These are phyloP conservation scores for Lagocephalus sceleratus DNA, from an alignment of 2,797 vertebrate species.

Conservation along the genomic window DNA sequence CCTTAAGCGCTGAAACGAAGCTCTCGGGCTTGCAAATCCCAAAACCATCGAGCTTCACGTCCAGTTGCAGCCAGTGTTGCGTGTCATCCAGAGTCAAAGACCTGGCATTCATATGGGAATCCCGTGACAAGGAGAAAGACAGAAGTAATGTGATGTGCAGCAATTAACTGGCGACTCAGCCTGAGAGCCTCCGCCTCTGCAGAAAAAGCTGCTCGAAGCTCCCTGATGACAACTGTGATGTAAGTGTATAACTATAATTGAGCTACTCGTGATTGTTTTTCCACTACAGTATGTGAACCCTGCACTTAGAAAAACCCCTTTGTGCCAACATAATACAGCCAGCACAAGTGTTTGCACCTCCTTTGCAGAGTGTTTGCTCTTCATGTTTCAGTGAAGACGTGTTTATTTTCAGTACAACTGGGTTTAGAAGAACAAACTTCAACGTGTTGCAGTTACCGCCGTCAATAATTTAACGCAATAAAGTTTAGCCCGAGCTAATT, in stretches of 20 bases:
- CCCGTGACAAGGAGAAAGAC: no score
- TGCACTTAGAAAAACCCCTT: conserved; percentile 14
- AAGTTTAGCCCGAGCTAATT: no score
- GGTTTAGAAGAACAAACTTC: neutral
- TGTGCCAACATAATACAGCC: neutral
- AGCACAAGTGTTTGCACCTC: conserved; percentile 4
- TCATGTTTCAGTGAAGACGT: neutral
- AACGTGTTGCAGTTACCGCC: no score
- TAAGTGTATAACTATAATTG: neutral
- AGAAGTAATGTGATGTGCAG: no score
- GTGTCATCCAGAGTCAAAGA: neutral
- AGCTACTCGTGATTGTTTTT: neutral
- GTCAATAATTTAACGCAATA: no score
- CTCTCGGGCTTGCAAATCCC: conserved; percentile 3
- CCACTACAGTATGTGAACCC: conserved; percentile 9
- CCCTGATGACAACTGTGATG: neutral
- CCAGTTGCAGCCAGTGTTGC: neutral
- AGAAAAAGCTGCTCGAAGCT: neutral
- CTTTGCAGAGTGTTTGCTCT: neutral
- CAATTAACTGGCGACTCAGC: neutral
- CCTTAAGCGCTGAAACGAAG: conserved; percentile 5
- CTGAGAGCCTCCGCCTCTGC: no score
- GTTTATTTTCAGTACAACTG: neutral
- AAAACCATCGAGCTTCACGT: neutral
- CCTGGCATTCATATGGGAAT: no score